phyloP scores from a whole-genome alignment of 2,888 invertebrate species.

The Orchesellides sinensis region DNA sequence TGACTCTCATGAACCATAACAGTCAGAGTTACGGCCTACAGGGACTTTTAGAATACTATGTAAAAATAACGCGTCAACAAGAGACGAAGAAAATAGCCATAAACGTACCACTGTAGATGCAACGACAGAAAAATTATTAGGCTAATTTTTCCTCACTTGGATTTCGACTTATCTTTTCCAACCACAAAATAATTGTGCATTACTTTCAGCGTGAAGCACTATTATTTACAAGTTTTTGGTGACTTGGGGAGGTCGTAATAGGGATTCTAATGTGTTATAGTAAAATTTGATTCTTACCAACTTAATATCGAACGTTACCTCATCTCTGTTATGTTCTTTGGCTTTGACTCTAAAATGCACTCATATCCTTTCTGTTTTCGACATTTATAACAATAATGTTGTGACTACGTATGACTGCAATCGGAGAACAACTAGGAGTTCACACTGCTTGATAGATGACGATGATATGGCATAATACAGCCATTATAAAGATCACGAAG shows the following conservation, averaged over 20 bases:
- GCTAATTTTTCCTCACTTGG: slow-evolving; percentile 49
- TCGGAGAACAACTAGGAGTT: slow-evolving; percentile 12
- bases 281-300: too few relatives aligned
- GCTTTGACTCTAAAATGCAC: background rate
- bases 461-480: slow-evolving; percentile 33
- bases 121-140: slow-evolving; percentile 28
- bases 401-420: slow-evolving; percentile 8
- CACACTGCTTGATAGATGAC: slow-evolving; percentile 52
- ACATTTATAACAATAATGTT: slow-evolving; percentile 45
- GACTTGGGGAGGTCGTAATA: too few relatives aligned
- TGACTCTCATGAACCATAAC: slow-evolving; percentile 31
- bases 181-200: slow-evolving; percentile 20
- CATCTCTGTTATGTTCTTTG: too few relatives aligned
- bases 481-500: slow-evolving; percentile 32
- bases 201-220: background rate
- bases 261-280: too few relatives aligned
- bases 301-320: too few relatives aligned
- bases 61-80: too few relatives aligned
- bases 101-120: background rate
- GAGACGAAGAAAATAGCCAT: background rate
- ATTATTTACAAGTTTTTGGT: background rate
- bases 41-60: background rate
- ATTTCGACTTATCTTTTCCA: slow-evolving; percentile 43
- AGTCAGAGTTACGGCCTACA: slow-evolving; percentile 27
- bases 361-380: background rate